phyloP scores from a whole-genome alignment of 2,113 vertebrate species.

The Argyrosomus japonicus region DNA sequence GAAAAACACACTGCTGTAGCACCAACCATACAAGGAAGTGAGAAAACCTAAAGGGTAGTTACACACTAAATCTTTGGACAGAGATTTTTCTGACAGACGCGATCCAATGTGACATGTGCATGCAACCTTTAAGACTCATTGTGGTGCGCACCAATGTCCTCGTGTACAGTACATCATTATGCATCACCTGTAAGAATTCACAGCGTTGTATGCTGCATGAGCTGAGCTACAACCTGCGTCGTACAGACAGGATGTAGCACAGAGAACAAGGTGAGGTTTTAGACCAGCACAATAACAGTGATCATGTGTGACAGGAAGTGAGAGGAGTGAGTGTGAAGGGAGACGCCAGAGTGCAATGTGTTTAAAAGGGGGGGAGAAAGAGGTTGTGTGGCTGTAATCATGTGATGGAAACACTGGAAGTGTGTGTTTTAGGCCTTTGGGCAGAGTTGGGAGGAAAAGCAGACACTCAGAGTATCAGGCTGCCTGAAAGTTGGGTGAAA shows the following conservation, averaged over 20 bases:
- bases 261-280: background rate
- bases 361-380: constrained; percentile 9
- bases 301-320: constrained; percentile 57
- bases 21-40: background rate
- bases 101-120: constrained; percentile 68
- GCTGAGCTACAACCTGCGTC: background rate
- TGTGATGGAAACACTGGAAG: constrained; percentile 29
- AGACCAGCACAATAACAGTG: background rate
- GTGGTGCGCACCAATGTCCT: constrained; percentile 28
- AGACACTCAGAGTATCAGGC: background rate
- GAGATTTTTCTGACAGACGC: constrained; percentile 3
- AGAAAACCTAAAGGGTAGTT: background rate
- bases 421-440: background rate
- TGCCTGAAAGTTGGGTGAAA: background rate
- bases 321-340: constrained; percentile 41
- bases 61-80: background rate
- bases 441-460: background rate
- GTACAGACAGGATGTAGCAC: background rate
- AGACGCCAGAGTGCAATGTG: constrained; percentile 16
- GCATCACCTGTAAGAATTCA: background rate
- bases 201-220: background rate
- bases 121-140: constrained; percentile 51
- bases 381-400: constrained; percentile 18
- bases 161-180: background rate
- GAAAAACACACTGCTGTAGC: too few species aligned